Percentiles rank a stretch among this genome's conserved stretches.
phyloP scores from a whole-genome alignment of 2,888 invertebrate genomes.

The Eupithecia tripunctaria region DNA sequence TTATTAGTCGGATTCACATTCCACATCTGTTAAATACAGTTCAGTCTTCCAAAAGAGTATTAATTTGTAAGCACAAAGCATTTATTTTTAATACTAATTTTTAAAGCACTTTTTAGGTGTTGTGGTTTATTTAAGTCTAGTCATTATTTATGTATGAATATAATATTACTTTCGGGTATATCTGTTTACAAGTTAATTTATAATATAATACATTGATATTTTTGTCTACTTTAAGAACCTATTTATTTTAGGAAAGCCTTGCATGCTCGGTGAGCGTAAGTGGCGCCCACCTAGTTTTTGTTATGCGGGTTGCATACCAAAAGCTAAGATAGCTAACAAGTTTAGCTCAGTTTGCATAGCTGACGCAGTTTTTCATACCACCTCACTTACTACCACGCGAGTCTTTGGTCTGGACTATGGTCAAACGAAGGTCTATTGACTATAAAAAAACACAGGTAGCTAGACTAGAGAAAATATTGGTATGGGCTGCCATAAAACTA shows the following conservation, averaged over 20 bases:
- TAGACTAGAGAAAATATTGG: no score
- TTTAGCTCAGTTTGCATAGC: background rate
- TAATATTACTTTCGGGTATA: constrained; percentile 29
- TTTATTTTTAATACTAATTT: constrained; percentile 37
- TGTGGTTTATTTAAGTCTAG: constrained; percentile 44
- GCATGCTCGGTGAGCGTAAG: background rate
- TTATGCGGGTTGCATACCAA: background rate
- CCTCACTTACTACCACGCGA: no score
- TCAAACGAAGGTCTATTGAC: no score
- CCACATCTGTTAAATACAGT: constrained; percentile 33
- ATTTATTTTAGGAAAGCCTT: background rate
- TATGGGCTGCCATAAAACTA: no score
- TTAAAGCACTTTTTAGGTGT: constrained; percentile 36
- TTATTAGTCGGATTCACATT: constrained; percentile 40
- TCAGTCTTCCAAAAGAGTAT: constrained; percentile 46
- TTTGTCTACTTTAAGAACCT: background rate
- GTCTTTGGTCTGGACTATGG: no score
- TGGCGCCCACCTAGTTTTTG: background rate
- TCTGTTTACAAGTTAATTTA: background rate
- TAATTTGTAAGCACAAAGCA: constrained; percentile 41
- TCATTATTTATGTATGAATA: constrained; percentile 42
- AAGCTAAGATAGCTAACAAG: background rate
- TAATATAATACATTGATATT: background rate
- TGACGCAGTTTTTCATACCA: background rate
- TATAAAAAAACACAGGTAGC: no score